Evolutionary conservation across 2,888 invertebrate species (phyloP), one percentile per base, ranked within the genome.

Genomic region (Amphiduros pacificus): DNA sequence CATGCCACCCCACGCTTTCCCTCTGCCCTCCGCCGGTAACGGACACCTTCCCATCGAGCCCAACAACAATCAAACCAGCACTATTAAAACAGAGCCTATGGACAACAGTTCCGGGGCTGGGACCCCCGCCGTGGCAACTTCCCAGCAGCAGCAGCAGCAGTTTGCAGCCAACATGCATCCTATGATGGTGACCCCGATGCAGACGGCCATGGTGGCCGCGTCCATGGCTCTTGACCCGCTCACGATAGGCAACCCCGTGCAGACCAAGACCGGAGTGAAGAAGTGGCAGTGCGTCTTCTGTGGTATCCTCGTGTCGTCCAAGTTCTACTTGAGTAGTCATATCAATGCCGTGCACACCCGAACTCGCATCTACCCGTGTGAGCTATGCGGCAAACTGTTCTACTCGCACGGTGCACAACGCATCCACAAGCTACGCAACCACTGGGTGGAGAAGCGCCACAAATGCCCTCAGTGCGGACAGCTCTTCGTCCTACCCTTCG

Each of bases 231-330:
- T 27, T 17, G 40, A 24, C 17, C 26, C 50, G 24, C 24, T 28
- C n/a, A 31, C 58, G 32, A 56, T 44, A 48, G 58, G 48, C 58
- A 58, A 50, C 48, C 48, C 58, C 22, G 48, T 58, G 58, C 48
- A 58, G 58, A 58, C 58, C 11, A 58, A 58, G 44, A 51, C 32
- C 14, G 59, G 59, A 36, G 61, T 66, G 26, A 70, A 70, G 59
- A 69, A 67, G 31, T 70, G 67, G 53, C 68, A 70, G 63, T 70
- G 70, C 62, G 67, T 70, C 65, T 66, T 70, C 44, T 70, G 70
- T 58, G 70, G 70, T 14, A 67, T 69, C 26, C 62, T 69, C 59
- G 67, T 70, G 24, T 70, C 70, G 9, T 67, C 70, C 51, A 70
- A 70, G 61, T 66, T 60, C 63, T 70, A 70, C 61, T 57, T 70